phyloP scores from a whole-genome alignment of 2,113 vertebrate species.

The Nesogale talazaci region DNA sequence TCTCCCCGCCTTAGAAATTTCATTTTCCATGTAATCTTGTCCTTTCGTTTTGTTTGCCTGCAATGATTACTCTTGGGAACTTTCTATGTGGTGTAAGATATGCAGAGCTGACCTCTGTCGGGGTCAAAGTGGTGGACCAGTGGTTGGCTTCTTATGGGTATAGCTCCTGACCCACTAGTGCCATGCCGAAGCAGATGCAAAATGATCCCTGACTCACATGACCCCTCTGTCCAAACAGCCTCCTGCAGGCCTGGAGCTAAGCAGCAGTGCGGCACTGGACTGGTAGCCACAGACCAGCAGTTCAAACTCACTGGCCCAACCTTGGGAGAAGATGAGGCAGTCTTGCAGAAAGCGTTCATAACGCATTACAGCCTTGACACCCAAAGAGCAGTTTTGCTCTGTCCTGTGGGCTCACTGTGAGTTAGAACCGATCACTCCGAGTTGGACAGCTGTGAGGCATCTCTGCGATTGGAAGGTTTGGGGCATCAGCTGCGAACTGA shows the following conservation, averaged over 20 bases:
- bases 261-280: too few species aligned
- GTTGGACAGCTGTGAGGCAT: too few species aligned
- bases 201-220: neutral
- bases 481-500: neutral
- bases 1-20: constrained; percentile 8
- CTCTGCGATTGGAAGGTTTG: neutral
- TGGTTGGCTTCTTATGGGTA: neutral
- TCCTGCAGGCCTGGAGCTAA: too few species aligned
- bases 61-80: neutral
- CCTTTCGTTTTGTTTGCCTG: neutral
- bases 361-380: too few species aligned
- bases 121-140: neutral
- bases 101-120: neutral
- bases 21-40: neutral
- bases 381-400: too few species aligned
- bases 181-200: neutral
- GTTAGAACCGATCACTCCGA: too few species aligned
- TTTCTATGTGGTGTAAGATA: neutral
- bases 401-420: too few species aligned
- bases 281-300: too few species aligned
- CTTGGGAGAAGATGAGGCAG: too few species aligned
- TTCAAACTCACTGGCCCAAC: too few species aligned
- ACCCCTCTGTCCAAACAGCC: neutral
- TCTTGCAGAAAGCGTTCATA: too few species aligned
- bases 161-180: neutral